Base-by-base conservation (phyloP, 2,888 invertebrate species). In the Nemotelus pantherinus region DNA sequence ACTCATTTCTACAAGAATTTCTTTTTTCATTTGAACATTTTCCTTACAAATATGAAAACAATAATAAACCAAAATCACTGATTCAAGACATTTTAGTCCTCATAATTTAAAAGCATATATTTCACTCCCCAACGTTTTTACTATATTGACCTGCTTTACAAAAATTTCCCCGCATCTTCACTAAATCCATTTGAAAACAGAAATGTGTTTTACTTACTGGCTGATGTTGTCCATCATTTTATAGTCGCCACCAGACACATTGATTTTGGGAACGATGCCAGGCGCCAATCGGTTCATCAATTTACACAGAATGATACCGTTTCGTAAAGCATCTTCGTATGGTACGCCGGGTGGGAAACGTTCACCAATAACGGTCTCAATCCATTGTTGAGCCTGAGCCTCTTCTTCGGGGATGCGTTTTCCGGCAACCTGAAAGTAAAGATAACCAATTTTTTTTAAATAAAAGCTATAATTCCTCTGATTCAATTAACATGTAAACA, bases 201-300 rank as follows among this genome's bases (percentile, higher is more conserved):
- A 58, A 58, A 10, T 45, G 3, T 55, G 39, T 2, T 70, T 9
- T 57, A 91, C 93, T 90, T 86, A 98, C 94, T 94, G 94, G 87
- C 91, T 94, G 79, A 97, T 93, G 85, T 98, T 98, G 85, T 98
- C 97, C 97, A 98, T 97, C 90, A 95, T 93, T 85, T 97, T 97
- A 89, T 98, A 98, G 84, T 97, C 96, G 3, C 96, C 95, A 5
- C 94, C 94, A 1, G 92, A 91, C 45, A 92, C 89, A 87, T 96
- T 96, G 84, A 97, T 92, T 86, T 94, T 95, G 81, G 92, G 89
- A 83, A 97, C 92, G 83, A 93, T 90, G 74, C 96, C 97, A 0
- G 97, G 96, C 83, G 92, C 90, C 25, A 98, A 89, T 82, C 93
- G 91, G 89, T 97, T 97, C 92, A 97, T 97, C 82, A 97, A 88